Base-by-base conservation (phyloP, 2,888 invertebrate genomes). In the Tyria jacobaeae region DNA sequence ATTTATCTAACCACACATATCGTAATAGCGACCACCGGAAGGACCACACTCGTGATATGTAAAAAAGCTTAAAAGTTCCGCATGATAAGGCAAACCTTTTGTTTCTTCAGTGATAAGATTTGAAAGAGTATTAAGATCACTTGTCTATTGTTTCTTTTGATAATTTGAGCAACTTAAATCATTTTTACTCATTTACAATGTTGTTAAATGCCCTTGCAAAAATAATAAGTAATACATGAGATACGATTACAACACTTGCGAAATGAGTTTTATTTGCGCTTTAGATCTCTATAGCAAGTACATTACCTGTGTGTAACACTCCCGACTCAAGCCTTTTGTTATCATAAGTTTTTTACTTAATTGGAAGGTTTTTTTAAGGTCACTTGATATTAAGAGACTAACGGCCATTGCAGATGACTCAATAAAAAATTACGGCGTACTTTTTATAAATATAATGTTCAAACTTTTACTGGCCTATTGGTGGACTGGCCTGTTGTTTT, bases 1-100 rank as follows among this genome's bases (percentile, higher is more conserved):
- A 65, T 70, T 44, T 66, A 64, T 68, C 53, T 59, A 60, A 60
- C 70, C 75, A 77, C 75, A 75, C 73, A 68, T 70, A 65, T 62
- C 54, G 65, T 62, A 49, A 73, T 63, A 57, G 53, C 52, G 75
- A 75, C 72, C 77, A 64, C 78, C 78, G 72, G 75, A 75, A 72
- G 63, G 72, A 69, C 60, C 75, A 68, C 72, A 75, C 70, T 61
- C 3, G n/a, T 27, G 53, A 17, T 63, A 56, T 72, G 56, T 77
- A 41, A 64, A 60, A 57, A 64, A 49, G 66, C 62, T 75, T 71
- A 68, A 62, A 50, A 55, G 64, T 77, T 69, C 78, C 75, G 62
- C 59, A 7, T 60, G 75, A 71, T 71, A 70, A 58, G 7, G 17
- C 10, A 3, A 31, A 14, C 31, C 52, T 50, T 63, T 57, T 66